Evolutionary conservation across 1,140 invertebrate species (phyloP).

Genomic region (Tetragonula clypearis): DNA sequence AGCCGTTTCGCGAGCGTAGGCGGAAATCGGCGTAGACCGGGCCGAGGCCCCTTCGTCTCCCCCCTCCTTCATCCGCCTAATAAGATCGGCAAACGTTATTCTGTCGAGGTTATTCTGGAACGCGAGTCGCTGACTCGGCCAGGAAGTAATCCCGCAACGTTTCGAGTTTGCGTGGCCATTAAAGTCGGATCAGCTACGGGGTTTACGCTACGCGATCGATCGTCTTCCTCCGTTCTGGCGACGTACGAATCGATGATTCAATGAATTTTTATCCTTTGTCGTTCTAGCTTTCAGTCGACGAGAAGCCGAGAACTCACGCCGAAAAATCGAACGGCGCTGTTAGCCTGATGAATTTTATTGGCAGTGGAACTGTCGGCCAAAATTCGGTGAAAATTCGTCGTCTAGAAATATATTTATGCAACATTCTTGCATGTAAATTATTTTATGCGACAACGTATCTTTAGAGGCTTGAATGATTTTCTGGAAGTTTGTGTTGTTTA

Average conservation of each 20-base stretch:
- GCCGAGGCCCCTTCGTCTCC: not conserved
- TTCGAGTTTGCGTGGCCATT: slow-evolving; percentile 52
- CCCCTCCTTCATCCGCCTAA: slow-evolving; percentile 32
- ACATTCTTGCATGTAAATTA: no score
- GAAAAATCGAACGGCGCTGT: no score
- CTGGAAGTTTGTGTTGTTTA: no score
- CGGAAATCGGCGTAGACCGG: not conserved
- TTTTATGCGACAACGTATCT: no score
- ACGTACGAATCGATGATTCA: slow-evolving; percentile 26
- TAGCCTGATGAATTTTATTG: no score
- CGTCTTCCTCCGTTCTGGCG: not conserved
- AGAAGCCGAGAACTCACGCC: not conserved
- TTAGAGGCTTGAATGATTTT: no score
- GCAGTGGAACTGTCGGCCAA: no score
- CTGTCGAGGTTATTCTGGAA: slow-evolving; percentile 43
- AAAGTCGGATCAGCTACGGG: slow-evolving; percentile 50
- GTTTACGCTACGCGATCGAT: slow-evolving; percentile 30
- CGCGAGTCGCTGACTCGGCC: slow-evolving; percentile 39
- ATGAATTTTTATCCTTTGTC: not conserved
- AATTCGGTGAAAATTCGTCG: no score
- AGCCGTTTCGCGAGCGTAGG: not conserved
- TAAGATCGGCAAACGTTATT: slow-evolving; percentile 49
- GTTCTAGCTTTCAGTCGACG: not conserved
- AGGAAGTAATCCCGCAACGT: slow-evolving; percentile 48
- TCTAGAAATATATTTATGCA: no score